Evolutionary conservation across 2,797 vertebrate species (phyloP).

Genomic region (Pseudochirops cupreus): DNA sequence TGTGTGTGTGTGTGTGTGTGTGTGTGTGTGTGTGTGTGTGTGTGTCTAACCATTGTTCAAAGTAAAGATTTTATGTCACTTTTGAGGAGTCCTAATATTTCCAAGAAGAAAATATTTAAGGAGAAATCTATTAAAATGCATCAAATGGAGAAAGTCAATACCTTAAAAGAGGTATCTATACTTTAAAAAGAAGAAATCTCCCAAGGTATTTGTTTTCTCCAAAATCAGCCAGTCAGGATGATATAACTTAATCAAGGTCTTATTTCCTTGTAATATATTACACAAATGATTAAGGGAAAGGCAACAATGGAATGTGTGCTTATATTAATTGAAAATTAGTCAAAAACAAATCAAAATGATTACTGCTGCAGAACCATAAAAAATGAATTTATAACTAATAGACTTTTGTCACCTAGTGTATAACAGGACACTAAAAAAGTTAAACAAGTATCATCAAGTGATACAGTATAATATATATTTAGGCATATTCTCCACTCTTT

Average conservation of each 20-base stretch:
- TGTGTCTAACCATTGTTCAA: neutral
- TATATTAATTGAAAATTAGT: conserved; percentile 78
- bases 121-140: conserved; percentile 1
- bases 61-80: neutral
- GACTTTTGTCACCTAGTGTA: neutral
- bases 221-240: conserved; percentile 2
- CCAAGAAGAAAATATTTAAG: neutral
- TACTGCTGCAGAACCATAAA: conserved; percentile 66
- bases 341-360: conserved; percentile 61
- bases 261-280: conserved; percentile 60
- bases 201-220: neutral
- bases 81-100: neutral
- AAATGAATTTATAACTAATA: conserved; percentile 68
- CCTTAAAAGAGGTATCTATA: fast-evolving
- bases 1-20: too few species aligned
- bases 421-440: conserved; percentile 62
- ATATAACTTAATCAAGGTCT: conserved; percentile 44
- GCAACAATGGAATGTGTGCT: conserved; percentile 59
- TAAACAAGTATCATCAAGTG: conserved; percentile 74
- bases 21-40: too few species aligned
- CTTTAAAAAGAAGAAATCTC: neutral
- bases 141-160: conserved; percentile 5
- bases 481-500: conserved; percentile 58
- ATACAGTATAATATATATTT: conserved; percentile 50
- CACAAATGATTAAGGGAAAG: conserved; percentile 62